phyloP scores from a whole-genome alignment of 2,113 vertebrate species.

The Pheucticus melanocephalus region DNA sequence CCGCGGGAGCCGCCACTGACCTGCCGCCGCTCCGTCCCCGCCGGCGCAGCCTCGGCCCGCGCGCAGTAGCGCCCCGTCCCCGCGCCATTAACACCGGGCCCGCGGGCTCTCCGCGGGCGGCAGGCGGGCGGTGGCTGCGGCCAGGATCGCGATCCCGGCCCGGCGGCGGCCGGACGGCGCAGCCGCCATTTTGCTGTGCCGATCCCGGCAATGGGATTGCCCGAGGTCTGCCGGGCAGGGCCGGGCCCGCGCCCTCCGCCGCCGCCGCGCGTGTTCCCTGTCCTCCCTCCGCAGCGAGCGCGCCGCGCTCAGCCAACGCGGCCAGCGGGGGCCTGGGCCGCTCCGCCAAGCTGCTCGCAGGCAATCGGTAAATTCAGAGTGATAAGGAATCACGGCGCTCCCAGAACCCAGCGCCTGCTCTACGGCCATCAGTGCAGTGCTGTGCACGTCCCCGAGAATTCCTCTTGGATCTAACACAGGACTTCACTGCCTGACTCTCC shows the following conservation, averaged over 20 bases:
- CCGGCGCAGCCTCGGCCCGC: no score
- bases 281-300: rapidly evolving
- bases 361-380: rapidly evolving
- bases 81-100: no score
- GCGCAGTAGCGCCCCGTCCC: no score
- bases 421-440: rapidly evolving
- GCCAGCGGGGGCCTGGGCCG: rapidly evolving
- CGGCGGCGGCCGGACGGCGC: neutral
- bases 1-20: no score
- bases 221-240: neutral
- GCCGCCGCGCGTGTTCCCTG: neutral
- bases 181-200: conserved; percentile 4
- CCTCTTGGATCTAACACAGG: no score
- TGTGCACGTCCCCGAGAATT: neutral
- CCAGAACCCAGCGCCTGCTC: rapidly evolving
- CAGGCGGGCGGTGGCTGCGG: neutral
- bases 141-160: neutral
- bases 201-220: neutral
- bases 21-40: no score
- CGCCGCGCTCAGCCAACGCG: neutral
- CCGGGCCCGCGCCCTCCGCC: neutral
- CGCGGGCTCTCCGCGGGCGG: no score
- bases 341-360: rapidly evolving
- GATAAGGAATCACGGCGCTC: neutral
- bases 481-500: neutral